phyloP scores from a whole-genome alignment of 2,797 vertebrate genomes.

The Pachyuromys duprasi region DNA sequence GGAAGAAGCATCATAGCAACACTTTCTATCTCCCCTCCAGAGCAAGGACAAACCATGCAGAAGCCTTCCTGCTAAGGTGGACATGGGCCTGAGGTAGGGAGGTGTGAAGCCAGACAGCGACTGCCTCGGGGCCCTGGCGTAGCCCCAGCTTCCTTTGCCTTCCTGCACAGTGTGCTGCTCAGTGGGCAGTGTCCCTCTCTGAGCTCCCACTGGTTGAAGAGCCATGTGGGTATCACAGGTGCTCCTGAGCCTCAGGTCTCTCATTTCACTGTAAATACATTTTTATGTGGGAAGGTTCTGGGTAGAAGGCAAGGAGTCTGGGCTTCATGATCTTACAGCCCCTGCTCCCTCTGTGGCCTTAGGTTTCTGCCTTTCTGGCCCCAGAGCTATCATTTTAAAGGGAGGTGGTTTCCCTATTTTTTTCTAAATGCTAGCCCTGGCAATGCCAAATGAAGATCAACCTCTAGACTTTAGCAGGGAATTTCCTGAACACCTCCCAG shows the following conservation, averaged over 20 bases:
- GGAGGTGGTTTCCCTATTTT: constrained; percentile 3
- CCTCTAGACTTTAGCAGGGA: background rate
- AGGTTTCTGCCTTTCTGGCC: constrained; percentile 32
- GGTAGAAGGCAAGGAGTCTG: background rate
- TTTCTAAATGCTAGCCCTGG: background rate
- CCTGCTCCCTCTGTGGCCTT: constrained; percentile 47
- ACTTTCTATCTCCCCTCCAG: background rate
- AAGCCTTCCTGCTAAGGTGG: background rate
- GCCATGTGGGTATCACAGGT: background rate
- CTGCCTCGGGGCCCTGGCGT: background rate
- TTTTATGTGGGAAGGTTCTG: background rate
- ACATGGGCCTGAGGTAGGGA: background rate
- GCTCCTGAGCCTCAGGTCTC: background rate
- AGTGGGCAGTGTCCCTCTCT: background rate
- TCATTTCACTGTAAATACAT: background rate
- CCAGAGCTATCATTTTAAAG: background rate
- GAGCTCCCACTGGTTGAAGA: background rate
- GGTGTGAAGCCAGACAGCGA: background rate
- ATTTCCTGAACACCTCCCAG: background rate
- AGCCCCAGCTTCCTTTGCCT: background rate
- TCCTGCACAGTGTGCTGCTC: background rate
- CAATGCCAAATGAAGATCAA: background rate
- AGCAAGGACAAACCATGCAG: background rate
- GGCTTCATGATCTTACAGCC: background rate
- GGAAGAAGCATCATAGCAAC: background rate